Conservation (phyloP, 2,797 vertebrate genomes). For the Caiman crocodilus region DNA sequence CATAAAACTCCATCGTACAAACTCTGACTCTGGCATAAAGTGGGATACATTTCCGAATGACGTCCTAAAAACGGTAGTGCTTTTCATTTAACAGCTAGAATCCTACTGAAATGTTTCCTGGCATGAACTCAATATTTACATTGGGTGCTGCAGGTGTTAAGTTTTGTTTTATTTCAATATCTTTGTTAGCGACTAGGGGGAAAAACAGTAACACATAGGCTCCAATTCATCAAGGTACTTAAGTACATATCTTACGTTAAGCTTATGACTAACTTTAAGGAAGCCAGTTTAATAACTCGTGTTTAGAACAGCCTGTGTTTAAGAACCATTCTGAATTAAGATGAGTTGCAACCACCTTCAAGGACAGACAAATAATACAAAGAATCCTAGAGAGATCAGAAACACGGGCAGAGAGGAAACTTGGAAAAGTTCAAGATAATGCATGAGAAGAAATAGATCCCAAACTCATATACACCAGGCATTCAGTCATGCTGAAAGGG, state of each 20-base stretch:
- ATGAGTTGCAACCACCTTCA: not conserved
- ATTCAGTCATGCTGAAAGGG: not conserved
- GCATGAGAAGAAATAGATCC: not conserved
- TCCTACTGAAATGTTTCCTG: conserved; percentile 69
- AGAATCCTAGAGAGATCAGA: not conserved
- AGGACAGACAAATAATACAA: not conserved
- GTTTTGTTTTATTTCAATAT: conserved; percentile 1
- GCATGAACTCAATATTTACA: conserved; percentile 49
- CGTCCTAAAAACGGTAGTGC: not conserved
- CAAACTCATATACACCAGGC: not conserved
- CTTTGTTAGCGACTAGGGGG: not conserved
- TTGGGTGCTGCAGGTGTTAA: not conserved
- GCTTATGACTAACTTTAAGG: not conserved
- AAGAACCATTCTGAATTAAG: not conserved
- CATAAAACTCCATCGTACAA: conserved; percentile 38
- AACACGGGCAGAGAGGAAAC: not conserved
- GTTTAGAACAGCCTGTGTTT: not conserved
- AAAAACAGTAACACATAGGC: not conserved
- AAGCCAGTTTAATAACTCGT: not conserved
- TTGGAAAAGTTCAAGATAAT: not conserved
- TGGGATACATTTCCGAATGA: conserved; percentile 4
- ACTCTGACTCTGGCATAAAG: conserved; percentile 28
- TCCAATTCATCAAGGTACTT: not conserved
- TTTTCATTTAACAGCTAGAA: conserved; percentile 55
- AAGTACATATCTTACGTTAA: not conserved